Evolutionary conservation across 2,888 invertebrate genomes (phyloP).

Genomic region (Onthophagus sagittarius): DNA sequence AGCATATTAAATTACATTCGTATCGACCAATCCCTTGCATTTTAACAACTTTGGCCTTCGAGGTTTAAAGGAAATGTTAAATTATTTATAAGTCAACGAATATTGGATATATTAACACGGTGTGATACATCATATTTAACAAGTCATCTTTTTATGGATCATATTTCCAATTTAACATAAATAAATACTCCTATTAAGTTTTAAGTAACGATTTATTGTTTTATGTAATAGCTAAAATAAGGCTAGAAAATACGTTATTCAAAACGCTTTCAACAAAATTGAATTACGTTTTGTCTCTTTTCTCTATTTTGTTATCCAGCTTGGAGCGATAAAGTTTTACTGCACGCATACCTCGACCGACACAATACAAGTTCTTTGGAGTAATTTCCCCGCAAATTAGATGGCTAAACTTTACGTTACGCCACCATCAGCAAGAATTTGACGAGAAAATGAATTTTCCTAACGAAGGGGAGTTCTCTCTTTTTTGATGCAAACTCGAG

Average conservation of each 20-base stretch:
- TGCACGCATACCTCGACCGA: constrained; percentile 13
- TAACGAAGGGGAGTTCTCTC: constrained; percentile 19
- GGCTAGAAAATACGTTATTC: neutral
- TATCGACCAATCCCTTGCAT: no score
- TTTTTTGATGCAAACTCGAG: constrained; percentile 10
- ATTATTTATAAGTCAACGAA: no score
- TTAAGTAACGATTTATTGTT: neutral
- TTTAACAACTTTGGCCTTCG: no score
- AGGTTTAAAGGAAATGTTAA: no score
- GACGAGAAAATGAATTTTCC: constrained; percentile 26
- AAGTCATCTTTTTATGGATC: no score
- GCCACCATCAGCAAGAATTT: constrained; percentile 26
- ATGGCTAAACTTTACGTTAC: constrained; percentile 30
- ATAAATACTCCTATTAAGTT: no score
- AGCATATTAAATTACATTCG: no score
- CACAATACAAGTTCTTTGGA: constrained; percentile 18
- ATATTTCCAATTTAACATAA: no score
- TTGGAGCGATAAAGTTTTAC: constrained; percentile 16
- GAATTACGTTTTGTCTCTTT: neutral
- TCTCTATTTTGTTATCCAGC: neutral
- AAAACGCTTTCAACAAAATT: neutral
- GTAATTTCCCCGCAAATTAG: constrained; percentile 29
- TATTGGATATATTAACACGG: no score
- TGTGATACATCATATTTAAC: no score
- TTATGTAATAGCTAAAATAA: neutral